These are phyloP conservation scores for Malaclemys terrapin DNA, from an alignment of 2,113 vertebrate species.

Conservation along the genomic window DNA sequence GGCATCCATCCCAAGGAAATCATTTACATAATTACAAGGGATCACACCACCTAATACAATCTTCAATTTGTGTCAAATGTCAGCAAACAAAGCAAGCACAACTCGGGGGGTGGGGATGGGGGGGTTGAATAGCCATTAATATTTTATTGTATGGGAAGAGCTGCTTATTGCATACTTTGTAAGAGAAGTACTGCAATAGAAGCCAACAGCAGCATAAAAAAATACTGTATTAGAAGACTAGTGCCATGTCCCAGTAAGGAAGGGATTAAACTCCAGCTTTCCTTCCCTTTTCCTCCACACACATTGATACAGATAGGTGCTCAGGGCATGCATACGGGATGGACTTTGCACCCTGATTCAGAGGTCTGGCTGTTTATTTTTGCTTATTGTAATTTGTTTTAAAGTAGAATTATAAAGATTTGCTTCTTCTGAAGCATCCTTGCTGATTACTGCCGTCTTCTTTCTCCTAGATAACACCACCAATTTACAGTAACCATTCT, in stretches of 20 bases:
- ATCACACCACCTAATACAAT: conserved; percentile 40
- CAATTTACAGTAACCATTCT: not conserved
- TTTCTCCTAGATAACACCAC: not conserved
- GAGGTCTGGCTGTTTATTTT: not conserved
- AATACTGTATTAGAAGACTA: not conserved
- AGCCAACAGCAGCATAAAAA: not conserved
- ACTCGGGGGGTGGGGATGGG: not conserved
- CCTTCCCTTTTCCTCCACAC: not conserved
- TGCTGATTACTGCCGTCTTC: not conserved
- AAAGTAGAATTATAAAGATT: not conserved
- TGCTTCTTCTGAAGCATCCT: not conserved
- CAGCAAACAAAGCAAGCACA: conserved; percentile 36
- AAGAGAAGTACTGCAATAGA: not conserved
- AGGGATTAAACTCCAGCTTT: not conserved
- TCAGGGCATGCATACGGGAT: not conserved
- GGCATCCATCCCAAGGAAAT: not conserved
- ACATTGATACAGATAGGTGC: not conserved
- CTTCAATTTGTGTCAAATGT: not conserved
- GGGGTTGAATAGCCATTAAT: not conserved
- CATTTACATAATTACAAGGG: conserved; percentile 48
- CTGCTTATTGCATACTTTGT: not conserved
- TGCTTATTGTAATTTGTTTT: not conserved
- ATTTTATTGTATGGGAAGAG: not conserved
- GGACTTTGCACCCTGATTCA: not conserved
- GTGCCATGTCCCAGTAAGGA: not conserved